Base-by-base conservation (phyloP, 2,888 invertebrate species). In the Neoscelio sp. region DNA sequence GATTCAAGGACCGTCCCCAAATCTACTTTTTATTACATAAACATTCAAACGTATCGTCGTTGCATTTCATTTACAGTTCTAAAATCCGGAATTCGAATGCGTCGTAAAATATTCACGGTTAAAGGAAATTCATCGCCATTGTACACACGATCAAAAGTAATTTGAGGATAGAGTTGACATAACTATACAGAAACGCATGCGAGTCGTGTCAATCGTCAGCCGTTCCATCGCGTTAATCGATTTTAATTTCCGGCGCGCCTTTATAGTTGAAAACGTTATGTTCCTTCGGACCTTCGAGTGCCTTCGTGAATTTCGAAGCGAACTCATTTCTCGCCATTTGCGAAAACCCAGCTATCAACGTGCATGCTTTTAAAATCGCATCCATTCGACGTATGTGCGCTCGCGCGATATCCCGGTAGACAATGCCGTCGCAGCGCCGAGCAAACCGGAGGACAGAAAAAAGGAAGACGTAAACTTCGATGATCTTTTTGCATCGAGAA, bases 241-340 rank as follows among this genome's bases (percentile, higher is more conserved):
- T 85, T 87, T 86, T 86, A 88, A 87, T 87, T 86, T 87, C 86
- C 87, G 84, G 85, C 52, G 56, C 67, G 81, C 79, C 80, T 80
- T 80, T 74, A 80, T 68, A 73, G 62, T 70, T 58, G 58, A 73
- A 74, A 64, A 68, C 58, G 76, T 77, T 80, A 77, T 80, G 77
- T 70, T 68, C 76, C 76, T 76, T 76, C 46, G 68, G 76, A 58
- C 75, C 18, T 17, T 60, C 30, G 52, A 79, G 65, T 62, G 35
- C 56, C 67, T 64, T 58, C 30, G 46, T 38, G 67, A 50, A 73
- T 80, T 76, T 56, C 50, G 38, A 71, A 48, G 17, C 52, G 60
- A 48, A 48, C 56, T 56, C 64, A 62, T 60, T 70, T 48, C 35
- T 62, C 42, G 13, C 30, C 42, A 35, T 8, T 67, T 67, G 48